phyloP scores from a whole-genome alignment of 2,888 invertebrate genomes.

The Reticulitermes lucifugus region DNA sequence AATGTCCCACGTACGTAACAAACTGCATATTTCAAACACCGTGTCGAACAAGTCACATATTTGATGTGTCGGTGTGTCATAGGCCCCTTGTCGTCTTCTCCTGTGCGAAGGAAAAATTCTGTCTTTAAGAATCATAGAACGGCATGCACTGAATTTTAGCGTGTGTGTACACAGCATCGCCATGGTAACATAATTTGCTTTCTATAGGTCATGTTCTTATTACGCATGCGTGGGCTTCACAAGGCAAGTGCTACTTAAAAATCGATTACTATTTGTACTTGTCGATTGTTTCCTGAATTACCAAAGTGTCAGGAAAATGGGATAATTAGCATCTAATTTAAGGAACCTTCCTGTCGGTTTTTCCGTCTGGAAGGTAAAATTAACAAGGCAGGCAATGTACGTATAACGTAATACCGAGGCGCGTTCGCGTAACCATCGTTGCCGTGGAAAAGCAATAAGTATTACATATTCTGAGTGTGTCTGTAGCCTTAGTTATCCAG shows the following conservation, averaged over 20 bases:
- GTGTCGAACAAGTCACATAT: neutral
- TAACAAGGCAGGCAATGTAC: no score
- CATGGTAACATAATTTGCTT: neutral
- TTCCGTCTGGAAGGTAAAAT: no score
- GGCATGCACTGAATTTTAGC: neutral
- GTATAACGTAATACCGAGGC: no score
- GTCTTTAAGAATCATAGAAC: neutral
- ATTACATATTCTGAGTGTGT: no score
- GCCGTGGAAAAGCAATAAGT: no score
- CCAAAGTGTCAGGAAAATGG: neutral
- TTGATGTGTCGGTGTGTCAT: neutral
- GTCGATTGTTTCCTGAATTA: neutral
- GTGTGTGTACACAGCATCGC: neutral
- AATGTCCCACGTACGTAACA: neutral
- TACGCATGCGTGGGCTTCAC: neutral
- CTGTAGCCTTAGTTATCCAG: no score
- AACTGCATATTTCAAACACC: neutral
- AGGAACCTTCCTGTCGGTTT: no score
- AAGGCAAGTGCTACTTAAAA: neutral
- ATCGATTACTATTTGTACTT: neutral
- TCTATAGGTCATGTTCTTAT: neutral
- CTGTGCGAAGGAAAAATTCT: neutral
- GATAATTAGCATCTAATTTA: no score
- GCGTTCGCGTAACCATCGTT: no score
- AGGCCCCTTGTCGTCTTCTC: neutral